phyloP scores from a whole-genome alignment of 2,888 invertebrate species.

The Drosophila gaucha region DNA sequence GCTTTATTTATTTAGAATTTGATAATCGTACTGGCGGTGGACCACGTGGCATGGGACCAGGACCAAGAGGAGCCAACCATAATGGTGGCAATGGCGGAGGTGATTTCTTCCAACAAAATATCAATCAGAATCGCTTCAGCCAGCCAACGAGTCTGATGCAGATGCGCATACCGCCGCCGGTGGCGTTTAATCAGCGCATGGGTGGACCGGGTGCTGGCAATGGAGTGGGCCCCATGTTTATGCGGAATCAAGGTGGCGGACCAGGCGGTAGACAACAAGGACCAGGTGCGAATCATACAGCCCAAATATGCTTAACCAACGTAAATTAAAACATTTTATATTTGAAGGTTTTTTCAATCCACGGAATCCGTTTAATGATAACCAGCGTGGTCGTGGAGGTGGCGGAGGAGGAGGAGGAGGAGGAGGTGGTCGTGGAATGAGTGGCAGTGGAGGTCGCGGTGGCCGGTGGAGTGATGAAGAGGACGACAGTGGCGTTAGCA shows the following conservation, averaged over 20 bases:
- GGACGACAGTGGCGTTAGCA: conserved; percentile 59
- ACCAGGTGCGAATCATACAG: conserved; percentile 60
- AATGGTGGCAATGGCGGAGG: conserved; percentile 65
- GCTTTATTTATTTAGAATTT: conserved; percentile 64
- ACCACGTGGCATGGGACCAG: conserved; percentile 52
- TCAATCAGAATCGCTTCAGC: conserved; percentile 84
- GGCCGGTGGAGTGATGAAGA: conserved; percentile 75
- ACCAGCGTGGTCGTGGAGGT: conserved; percentile 67
- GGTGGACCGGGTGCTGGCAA: conserved; percentile 66
- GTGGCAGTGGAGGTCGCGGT: conserved; percentile 56
- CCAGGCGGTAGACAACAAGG: conserved; percentile 76
- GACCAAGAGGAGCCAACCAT: conserved; percentile 61
- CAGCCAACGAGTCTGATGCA: conserved; percentile 84
- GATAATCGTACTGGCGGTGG: conserved; percentile 73
- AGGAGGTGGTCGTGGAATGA: conserved; percentile 56
- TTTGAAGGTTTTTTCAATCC: conserved; percentile 80
- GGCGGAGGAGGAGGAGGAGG: conserved; percentile 47
- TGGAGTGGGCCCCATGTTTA: conserved; percentile 68
- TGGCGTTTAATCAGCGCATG: conserved; percentile 81
- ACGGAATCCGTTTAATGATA: conserved; percentile 81
- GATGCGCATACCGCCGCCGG: conserved; percentile 83
- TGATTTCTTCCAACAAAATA: conserved; percentile 81
- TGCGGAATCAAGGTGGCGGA: conserved; percentile 67
- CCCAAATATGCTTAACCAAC: neutral
- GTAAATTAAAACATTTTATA: neutral